Evolutionary conservation across 2,797 vertebrate species (phyloP), one percentile per base, ranked within the genome.

Genomic region (Anableps anableps): DNA sequence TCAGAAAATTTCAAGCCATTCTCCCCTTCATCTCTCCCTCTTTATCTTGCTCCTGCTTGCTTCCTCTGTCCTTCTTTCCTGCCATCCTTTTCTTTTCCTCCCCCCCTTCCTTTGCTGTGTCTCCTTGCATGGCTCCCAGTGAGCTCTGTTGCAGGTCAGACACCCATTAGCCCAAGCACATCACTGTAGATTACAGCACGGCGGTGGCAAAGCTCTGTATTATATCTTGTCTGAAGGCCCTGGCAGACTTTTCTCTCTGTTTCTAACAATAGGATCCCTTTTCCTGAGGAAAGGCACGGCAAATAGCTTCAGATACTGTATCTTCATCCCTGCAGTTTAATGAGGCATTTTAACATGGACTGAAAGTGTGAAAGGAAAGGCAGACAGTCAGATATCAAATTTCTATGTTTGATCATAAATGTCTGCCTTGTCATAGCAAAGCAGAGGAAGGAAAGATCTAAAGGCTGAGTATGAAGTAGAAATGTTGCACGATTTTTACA

Each of bases 1-100:
- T 94, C 93, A 93, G 92, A 94, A 93, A 92, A 92, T 93, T 93
- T 92, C 91, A 89, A 90, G 88, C 88, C 92, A 92, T 93, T 92
- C 91, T 86, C 58, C 43, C 70, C 87, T 62, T 81, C 77, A 62
- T 91, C 91, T 87, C 85, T 83, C 83, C 79, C 81, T 88, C 88
- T 91, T 91, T 89, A 90, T 92, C 92, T 89, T 77, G 31, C 51
- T 64, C 84, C 80, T 78, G 14, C 73, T 73, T 41, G 68, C 77
- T 75, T 62, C 60, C 76, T 14, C 79, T 73, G 78, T 85, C 78
- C 83, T 75, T 86, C 80, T 84, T 82, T 78, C 81, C 75, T 70
- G 74, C 80, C 79, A 84, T 81, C 72, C 73, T 73, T 47, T 71
- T 76, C n/a, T 78, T 77, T 60, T 83, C 68, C 74, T 60, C 55